These are phyloP conservation scores for Seriola aureovittata DNA, from an alignment of 2,113 vertebrate species.

Conservation along the genomic window DNA sequence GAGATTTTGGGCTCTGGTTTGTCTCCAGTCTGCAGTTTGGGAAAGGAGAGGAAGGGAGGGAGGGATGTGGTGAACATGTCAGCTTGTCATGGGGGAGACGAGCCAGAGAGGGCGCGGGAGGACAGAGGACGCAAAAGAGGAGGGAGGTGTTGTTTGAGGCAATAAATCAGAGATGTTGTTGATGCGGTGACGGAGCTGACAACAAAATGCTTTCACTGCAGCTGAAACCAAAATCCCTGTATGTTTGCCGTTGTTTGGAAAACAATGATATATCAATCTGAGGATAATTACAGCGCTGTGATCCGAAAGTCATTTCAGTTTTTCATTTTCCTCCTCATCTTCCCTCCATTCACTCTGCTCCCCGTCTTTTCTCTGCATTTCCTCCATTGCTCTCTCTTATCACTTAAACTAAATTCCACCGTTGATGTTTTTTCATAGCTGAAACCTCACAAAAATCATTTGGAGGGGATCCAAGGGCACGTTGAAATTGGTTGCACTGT, in stretches of 20 bases:
- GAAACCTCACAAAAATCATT: constrained; percentile 21
- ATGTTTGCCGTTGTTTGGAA: background rate
- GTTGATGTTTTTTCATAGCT: background rate
- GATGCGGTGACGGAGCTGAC: constrained; percentile 53
- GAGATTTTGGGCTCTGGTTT: constrained; percentile 31
- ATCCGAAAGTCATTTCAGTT: background rate
- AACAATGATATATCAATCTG: background rate
- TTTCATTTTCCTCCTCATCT: background rate
- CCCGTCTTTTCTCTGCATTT: background rate
- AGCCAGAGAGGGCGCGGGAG: constrained; percentile 39
- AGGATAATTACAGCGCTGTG: constrained; percentile 1
- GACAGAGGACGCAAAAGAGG: constrained; percentile 19
- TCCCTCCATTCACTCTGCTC: background rate
- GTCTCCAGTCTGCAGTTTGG: constrained; percentile 22
- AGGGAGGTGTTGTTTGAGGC: constrained; percentile 48
- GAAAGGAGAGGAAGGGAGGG: background rate
- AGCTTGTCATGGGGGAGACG: constrained; percentile 25
- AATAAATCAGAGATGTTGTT: constrained; percentile 55
- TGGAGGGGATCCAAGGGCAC: constrained; percentile 9
- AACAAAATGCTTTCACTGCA: constrained; percentile 29
- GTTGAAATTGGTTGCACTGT: constrained; percentile 1
- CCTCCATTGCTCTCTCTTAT: too few species aligned
- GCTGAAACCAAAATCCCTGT: constrained; percentile 17
- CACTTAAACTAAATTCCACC: background rate
- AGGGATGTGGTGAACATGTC: background rate